Base-by-base conservation (phyloP, 1,140 invertebrate genomes). In the Drosophila varians region DNA sequence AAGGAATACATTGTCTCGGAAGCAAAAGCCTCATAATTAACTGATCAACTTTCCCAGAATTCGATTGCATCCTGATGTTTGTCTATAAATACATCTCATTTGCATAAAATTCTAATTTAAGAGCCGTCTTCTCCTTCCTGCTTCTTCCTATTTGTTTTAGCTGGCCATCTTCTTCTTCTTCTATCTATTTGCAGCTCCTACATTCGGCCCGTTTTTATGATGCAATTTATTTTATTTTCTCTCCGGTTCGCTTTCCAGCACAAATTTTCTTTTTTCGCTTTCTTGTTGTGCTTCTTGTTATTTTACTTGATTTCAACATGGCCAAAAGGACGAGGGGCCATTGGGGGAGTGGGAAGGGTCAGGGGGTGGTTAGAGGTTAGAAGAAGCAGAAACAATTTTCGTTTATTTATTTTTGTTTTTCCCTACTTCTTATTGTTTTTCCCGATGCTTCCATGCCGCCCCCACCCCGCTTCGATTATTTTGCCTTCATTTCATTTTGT, bases 21-120 rank as follows among this genome's bases (percentile, higher is more conserved):
- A 18, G 34, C 34, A 36, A 6, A 42, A 18, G 9, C 38, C 16
- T 8, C 62, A 21, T 66, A 66, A 68, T 68, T 68, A 66, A 26
- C 28, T 28, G 47, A 47, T 43, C 64, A 45, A 53, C 66, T 68
- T 53, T 38, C 38, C 25, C 25, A 1, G 14, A 28, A 16, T 46
- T 45, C 61, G 38, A 66, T 66, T 66, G 60, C 21, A 21, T 21
- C 19, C 38, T 31, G 25, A 45, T 62, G 57, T 65, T 66, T 66
- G 54, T 73, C 62, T 80, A 80, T 68, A 86, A 84, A 87, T 86
- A 74, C 46, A 54, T 49, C 72, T 80, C 57, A 86, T 86, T 86
- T 86, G 83, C 82, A 86, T 86, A 86, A 87, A 86, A 87, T 86
- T 87, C 82, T 74, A 86, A 86, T 86, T 86, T 87, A 86, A 80